Conservation (phyloP, 2,797 vertebrate species). For the Phalanger gymnotis region DNA sequence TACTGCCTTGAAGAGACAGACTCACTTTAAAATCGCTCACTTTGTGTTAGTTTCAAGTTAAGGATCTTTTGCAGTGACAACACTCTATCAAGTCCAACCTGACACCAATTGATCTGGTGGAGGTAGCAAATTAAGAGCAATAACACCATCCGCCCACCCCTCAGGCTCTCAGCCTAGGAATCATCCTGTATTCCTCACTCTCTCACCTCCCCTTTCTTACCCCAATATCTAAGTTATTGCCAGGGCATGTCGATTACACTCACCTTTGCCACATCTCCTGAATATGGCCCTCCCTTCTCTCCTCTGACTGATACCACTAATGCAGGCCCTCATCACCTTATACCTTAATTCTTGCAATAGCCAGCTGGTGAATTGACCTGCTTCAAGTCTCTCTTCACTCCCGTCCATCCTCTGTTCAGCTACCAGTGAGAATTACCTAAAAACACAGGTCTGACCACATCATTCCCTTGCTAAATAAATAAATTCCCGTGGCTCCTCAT, state of each 20-base stretch:
- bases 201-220: background rate
- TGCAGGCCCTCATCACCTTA: background rate
- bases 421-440: background rate
- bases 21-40: conserved; percentile 70
- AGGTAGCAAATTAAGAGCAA: conserved; percentile 75
- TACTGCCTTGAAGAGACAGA: conserved; percentile 72
- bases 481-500: background rate
- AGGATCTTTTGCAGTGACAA: conserved; percentile 67
- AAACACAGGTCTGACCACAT: background rate
- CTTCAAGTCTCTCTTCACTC: background rate
- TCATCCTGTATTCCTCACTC: background rate
- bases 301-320: background rate
- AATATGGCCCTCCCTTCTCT: background rate
- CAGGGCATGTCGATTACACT: background rate
- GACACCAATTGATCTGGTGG: conserved; percentile 74
- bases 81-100: conserved; percentile 68
- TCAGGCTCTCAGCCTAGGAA: background rate
- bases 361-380: background rate
- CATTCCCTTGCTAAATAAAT: background rate
- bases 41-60: conserved; percentile 76
- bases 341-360: background rate
- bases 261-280: background rate
- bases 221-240: background rate
- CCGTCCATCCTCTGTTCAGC: background rate
- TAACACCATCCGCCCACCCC: background rate